Base-by-base conservation (phyloP, 2,888 invertebrate species). In the Himalopsyche tibetana region DNA sequence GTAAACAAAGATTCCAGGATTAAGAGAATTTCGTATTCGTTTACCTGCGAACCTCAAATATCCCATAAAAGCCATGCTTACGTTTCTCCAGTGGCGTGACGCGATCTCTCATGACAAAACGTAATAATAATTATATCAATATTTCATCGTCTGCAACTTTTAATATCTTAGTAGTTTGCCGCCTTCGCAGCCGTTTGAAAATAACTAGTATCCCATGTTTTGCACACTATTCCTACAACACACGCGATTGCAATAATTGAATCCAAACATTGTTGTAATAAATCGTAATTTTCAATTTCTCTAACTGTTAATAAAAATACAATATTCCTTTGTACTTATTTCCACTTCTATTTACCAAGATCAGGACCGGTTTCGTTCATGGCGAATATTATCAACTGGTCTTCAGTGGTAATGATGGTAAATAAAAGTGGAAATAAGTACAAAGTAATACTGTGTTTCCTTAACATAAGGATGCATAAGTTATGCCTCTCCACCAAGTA, bases 1-100 rank as follows among this genome's bases (percentile, higher is more conserved):
- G 74, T 74, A 74, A 74, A 74, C 74, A 74, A 74, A 74, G 74
- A 74, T 74, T 74, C 74, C 74, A 36, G 74, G 74, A 74, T 74
- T 74, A 74, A 74, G 74, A 74, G 74, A 74, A 74, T 38, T 74
- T 74, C 36, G 28, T 74, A 36, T 36, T 36, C 36, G 63, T 74
- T 74, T 74, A 74, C 74, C 74, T 74, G 74, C 74, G 15, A 38
- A 36, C 8, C 74, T 74, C 36, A 74, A 74, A 51, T 38, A 74
- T 74, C 15, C n/a, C 36, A 36, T 74, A 74, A 74, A 74, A 74
- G 38, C 74, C 15, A 12, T 15, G 36, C 74, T 36, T 74, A 36
- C 74, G 9, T 63, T 5, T 74, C 36, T 38, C 38, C 74, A 74
- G 74, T 74, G 74, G 38, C 38, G 74, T 74, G 38, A 36, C 28